Conservation (phyloP, 2,888 invertebrate genomes). For the Philaethria dido region DNA sequence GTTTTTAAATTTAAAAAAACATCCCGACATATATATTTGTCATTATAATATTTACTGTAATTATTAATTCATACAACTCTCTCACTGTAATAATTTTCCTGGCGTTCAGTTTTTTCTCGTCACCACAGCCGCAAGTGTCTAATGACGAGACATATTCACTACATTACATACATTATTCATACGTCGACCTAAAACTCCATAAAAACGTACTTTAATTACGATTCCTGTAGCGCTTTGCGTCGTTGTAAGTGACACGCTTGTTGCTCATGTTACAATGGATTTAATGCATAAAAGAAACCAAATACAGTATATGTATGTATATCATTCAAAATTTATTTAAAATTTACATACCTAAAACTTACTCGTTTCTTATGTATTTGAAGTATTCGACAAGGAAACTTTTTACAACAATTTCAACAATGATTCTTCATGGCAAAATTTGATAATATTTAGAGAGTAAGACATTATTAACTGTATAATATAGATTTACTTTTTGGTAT, state of each 20-base stretch:
- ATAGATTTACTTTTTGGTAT: no score
- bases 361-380: no score
- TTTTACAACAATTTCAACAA: no score
- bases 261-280: constrained; percentile 7
- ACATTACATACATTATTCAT: constrained; percentile 23
- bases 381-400: no score
- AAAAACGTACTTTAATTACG: constrained; percentile 13
- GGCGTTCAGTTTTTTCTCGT: neutral
- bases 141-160: constrained; percentile 3
- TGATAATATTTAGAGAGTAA: no score
- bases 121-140: neutral
- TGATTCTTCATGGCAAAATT: no score
- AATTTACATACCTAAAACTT: no score
- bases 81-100: neutral
- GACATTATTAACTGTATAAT: no score
- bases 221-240: neutral
- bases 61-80: no score
- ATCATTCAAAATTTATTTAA: neutral
- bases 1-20: no score
- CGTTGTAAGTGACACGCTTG: constrained; percentile 8
- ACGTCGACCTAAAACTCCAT: constrained; percentile 11
- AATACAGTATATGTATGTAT: neutral
- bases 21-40: neutral
- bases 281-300: neutral
- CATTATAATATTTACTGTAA: neutral